phyloP scores from a whole-genome alignment of 2,797 vertebrate species.

The Amblyraja radiata region DNA sequence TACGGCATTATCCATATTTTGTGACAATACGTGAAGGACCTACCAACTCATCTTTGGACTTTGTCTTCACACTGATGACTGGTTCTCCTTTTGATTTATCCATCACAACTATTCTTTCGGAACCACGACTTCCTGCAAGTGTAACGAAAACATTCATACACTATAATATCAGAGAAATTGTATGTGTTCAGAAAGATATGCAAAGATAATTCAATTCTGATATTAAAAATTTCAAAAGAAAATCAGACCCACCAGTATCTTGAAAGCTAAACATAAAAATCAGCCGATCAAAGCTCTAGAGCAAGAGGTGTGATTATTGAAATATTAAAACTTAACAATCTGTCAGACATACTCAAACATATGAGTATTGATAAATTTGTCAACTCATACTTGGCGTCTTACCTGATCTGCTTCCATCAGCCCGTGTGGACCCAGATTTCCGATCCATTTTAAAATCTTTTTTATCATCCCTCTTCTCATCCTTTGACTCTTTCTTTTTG shows the following conservation, averaged over 20 bases:
- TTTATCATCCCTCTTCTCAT: constrained; percentile 56
- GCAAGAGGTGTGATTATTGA: not conserved
- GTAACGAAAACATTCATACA: not conserved
- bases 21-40: constrained; percentile 43
- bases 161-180: not conserved
- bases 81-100: constrained; percentile 96
- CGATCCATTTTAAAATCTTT: constrained; percentile 61
- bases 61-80: constrained; percentile 89
- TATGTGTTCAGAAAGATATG: not conserved
- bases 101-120: constrained; percentile 89
- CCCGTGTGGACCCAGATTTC: constrained; percentile 12
- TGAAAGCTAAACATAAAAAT: not conserved
- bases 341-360: no score
- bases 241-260: not conserved
- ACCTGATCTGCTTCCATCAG: constrained; percentile 29
- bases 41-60: constrained; percentile 81
- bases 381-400: not conserved
- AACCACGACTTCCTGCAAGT: constrained; percentile 57
- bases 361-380: not conserved
- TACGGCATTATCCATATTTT: not conserved
- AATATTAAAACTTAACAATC: not conserved
- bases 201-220: not conserved
- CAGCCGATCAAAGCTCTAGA: not conserved
- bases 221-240: not conserved
- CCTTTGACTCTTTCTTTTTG: constrained; percentile 43